Evolutionary conservation across 2,797 vertebrate genomes (phyloP), one percentile per base, ranked within the genome.

Genomic region (Myotis findleyi): DNA sequence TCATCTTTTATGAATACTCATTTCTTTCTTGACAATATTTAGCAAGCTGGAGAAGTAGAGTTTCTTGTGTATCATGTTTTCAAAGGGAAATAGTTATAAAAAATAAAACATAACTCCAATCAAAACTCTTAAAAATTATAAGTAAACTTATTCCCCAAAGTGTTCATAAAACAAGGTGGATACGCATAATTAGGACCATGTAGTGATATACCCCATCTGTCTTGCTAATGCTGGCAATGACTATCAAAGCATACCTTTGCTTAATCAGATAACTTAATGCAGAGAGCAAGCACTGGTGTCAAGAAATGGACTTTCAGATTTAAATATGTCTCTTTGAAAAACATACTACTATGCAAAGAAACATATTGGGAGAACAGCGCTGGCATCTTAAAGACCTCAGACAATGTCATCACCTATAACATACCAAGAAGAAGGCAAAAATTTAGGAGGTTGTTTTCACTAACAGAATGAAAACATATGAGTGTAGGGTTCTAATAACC

Each of bases 11-110:
- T 84, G 49, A 97, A 96, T 96, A 85, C 2, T 94, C 1, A 38
- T 95, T 97, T 95, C 57, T 96, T 18, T 84, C 88, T 82, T 96
- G 75, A 95, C 23, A 97, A 94, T 2, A 90, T 89, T 96, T 86
- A 93, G 33, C 68, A 93, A 94, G 62, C 14, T 93, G 20, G 51
- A 94, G 36, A 86, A 93, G 20, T 9, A 95, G 7, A 13, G 25
- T 79, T 89, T 89, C 23, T 94, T 93, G 79, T 18, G 1, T 76
- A 94, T 33, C 7, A 0, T 57, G 82, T 80, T 69, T 82, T 92
- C 0, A 8, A 77, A 33, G 30, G 80, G 33, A 94, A 76, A 87
- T 44, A 93, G 1, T 16, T 94, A 49, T 30, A 96, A 92, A 92
- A 86, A 95, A 83, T 86, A 49, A 79, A 94, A 90, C 91, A 64